phyloP scores from a whole-genome alignment of 2,797 vertebrate genomes.

The Anguilla obscura region DNA sequence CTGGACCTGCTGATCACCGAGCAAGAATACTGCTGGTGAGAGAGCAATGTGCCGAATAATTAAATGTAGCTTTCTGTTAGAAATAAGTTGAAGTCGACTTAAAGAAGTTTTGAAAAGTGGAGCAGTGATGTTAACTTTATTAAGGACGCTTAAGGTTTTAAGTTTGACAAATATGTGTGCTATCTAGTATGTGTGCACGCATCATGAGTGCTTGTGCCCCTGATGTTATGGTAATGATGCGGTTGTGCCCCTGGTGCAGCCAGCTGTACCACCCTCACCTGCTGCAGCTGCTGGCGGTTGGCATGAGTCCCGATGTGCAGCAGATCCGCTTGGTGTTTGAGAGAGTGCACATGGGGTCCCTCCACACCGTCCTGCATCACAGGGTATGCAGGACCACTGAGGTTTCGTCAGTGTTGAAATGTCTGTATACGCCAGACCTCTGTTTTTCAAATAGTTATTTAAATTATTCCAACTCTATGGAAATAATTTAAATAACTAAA shows the following conservation, averaged over 20 bases:
- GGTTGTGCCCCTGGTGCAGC: constrained; percentile 45
- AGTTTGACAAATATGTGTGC: not conserved
- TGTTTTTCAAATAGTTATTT: not conserved
- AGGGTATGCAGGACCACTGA: constrained; percentile 39
- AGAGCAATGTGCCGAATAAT: not conserved
- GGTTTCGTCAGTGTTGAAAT: not conserved
- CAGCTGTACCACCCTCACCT: constrained; percentile 67
- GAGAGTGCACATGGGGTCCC: constrained; percentile 66
- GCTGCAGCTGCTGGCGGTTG: constrained; percentile 70
- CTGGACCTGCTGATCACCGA: constrained; percentile 78
- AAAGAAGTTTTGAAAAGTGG: not conserved
- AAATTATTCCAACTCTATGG: not conserved
- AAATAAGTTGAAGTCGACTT: no score
- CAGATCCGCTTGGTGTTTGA: constrained; percentile 68
- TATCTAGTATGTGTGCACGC: not conserved
- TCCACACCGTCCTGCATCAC: constrained; percentile 62
- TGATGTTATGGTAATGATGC: not conserved
- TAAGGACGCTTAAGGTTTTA: not conserved
- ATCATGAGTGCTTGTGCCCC: not conserved
- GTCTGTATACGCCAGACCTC: not conserved
- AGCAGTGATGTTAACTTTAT: not conserved
- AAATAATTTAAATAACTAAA: no score
- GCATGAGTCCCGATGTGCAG: constrained; percentile 55
- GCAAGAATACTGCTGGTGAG: constrained; percentile 78
- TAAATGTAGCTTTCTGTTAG: not conserved